Percentiles rank a stretch among this genome's conserved stretches.
phyloP scores from a whole-genome alignment of 2,113 vertebrate species.

The Lycocorax pyrrhopterus region DNA sequence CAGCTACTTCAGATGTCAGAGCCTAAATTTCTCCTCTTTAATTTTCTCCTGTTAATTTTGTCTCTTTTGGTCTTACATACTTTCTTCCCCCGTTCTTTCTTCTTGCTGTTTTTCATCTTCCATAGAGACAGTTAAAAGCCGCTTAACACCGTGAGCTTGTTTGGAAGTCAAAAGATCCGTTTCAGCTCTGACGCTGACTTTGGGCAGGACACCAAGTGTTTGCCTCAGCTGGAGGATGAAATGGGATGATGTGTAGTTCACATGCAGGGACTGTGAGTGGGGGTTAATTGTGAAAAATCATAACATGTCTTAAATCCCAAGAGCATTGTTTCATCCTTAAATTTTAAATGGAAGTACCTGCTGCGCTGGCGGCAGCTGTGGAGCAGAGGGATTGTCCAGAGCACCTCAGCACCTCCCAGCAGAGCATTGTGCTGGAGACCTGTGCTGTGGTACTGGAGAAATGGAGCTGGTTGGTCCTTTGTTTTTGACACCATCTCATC shows the following conservation, averaged over 20 bases:
- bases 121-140: constrained; percentile 27
- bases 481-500: background rate
- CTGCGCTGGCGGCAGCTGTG: fast-evolving
- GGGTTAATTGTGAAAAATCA: background rate
- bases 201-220: constrained; percentile 50
- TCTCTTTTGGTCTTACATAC: constrained; percentile 3
- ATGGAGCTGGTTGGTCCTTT: fast-evolving
- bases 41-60: constrained; percentile 50
- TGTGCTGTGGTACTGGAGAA: background rate
- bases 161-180: constrained; percentile 27
- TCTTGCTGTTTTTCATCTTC: constrained; percentile 39
- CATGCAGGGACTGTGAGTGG: background rate
- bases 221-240: constrained; percentile 38
- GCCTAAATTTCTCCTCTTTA: constrained; percentile 21
- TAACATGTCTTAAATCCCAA: background rate
- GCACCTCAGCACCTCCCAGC: background rate
- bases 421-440: fast-evolving
- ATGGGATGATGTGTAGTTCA: background rate
- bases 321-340: background rate
- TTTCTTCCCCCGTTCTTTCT: background rate
- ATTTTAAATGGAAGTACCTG: background rate
- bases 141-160: constrained; percentile 41
- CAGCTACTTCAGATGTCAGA: background rate
- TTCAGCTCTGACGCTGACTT: constrained; percentile 28
- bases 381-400: background rate